These are phyloP conservation scores for Argynnis bischoffii DNA, from an alignment of 2,888 invertebrate species.

Conservation along the genomic window DNA sequence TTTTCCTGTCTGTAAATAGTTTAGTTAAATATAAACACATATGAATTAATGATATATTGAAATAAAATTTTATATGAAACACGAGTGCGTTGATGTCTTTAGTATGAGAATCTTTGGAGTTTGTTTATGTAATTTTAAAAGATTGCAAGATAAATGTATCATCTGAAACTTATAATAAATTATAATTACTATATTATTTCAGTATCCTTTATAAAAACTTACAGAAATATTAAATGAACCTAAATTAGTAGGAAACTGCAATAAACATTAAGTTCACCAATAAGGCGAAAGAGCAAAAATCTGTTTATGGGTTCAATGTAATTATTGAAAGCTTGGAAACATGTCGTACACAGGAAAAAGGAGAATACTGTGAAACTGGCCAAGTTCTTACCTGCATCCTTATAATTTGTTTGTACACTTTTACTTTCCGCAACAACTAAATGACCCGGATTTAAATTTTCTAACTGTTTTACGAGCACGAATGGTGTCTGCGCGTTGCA, in stretches of 20 bases:
- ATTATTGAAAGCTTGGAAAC: constrained; percentile 45
- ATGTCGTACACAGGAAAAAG: constrained; percentile 43
- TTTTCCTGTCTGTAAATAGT: constrained; percentile 1
- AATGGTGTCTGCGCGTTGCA: constrained; percentile 33
- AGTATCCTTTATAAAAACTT: neutral
- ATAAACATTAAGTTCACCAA: neutral
- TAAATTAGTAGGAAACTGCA: neutral
- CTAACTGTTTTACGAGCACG: constrained; percentile 58
- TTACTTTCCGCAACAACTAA: constrained; percentile 59
- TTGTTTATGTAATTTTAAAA: neutral
- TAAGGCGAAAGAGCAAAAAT: neutral
- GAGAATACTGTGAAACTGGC: constrained; percentile 28
- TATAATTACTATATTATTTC: neutral
- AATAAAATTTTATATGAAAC: neutral
- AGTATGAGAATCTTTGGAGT: constrained; percentile 42
- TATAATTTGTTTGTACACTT: constrained; percentile 55
- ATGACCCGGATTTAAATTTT: constrained; percentile 68
- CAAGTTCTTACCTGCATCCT: constrained; percentile 67
- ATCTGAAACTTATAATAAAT: neutral
- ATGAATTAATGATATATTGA: neutral
- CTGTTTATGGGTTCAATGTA: constrained; percentile 49
- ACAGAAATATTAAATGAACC: neutral
- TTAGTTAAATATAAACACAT: neutral
- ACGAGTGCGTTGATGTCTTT: constrained; percentile 35
- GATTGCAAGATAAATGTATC: neutral